Evolutionary conservation across 1,140 invertebrate genomes (phyloP).

Genomic region (Saccostrea cuccullata): DNA sequence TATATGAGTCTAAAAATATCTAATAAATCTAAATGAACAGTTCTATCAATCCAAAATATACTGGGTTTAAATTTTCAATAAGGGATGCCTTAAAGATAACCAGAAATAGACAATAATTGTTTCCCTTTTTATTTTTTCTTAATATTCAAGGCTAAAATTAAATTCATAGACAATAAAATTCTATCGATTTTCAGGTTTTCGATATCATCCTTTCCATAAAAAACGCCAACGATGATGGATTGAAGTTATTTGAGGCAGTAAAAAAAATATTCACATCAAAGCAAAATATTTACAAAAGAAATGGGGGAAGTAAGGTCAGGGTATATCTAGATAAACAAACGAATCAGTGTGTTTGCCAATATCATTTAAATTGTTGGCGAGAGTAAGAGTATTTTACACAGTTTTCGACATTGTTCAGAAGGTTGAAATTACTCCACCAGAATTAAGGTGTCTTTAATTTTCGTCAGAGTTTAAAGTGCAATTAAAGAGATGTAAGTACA

Average conservation of each 20-base stretch:
- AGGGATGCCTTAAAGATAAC: no score
- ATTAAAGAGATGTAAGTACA: background rate
- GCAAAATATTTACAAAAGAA: constrained; percentile 28
- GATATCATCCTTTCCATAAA: background rate
- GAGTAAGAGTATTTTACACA: constrained; percentile 5
- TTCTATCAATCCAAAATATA: no score
- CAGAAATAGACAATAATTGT: background rate
- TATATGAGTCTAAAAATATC: no score
- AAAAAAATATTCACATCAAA: background rate
- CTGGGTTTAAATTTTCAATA: no score
- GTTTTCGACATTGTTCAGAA: background rate
- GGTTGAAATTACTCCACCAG: no score
- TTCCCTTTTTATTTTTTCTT: background rate
- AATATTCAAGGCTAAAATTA: background rate
- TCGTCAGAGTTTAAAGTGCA: background rate
- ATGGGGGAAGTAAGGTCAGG: background rate
- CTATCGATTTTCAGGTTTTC: background rate
- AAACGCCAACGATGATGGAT: background rate
- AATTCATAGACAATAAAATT: constrained; percentile 16
- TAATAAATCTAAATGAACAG: no score
- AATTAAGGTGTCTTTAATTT: background rate
- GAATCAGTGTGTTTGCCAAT: background rate
- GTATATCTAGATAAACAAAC: constrained; percentile 18
- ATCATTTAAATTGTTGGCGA: constrained; percentile 14
- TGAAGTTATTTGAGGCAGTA: background rate